A percentile compares a stretch with the other conserved stretches of the same genome.
Evolutionary conservation across 2,113 vertebrate species (phyloP).

Genomic region (Corythoichthys haematopterus): DNA sequence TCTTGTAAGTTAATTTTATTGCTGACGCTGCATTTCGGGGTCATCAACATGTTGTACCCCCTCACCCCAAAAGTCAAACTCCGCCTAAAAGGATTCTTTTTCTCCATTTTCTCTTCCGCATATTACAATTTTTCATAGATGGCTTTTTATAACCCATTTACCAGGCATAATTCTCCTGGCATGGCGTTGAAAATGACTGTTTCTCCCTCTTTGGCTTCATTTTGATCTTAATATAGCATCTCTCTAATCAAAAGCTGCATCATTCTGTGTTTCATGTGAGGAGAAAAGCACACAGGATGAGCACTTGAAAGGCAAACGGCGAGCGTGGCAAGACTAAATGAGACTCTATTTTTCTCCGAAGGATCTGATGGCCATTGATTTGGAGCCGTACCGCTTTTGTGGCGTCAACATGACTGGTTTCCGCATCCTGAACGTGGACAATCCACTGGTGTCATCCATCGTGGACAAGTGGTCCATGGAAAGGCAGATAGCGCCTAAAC

Average conservation of each 20-base stretch:
- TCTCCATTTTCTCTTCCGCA: too few species aligned
- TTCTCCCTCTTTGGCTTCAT: slow-evolving; percentile 21
- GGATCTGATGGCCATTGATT: slow-evolving; percentile 96
- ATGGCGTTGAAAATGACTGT: slow-evolving; percentile 27
- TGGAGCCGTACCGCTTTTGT: slow-evolving; percentile 96
- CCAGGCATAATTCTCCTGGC: slow-evolving; percentile 37
- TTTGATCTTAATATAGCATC: slow-evolving; percentile 41
- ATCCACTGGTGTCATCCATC: slow-evolving; percentile 88
- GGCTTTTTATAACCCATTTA: slow-evolving; percentile 38
- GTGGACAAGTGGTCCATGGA: slow-evolving; percentile 98
- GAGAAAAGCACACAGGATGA: slow-evolving; percentile 28
- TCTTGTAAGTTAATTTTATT: too few species aligned
- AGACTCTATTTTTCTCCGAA: slow-evolving; percentile 45
- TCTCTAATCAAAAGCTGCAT: slow-evolving; percentile 37
- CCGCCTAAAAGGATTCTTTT: too few species aligned
- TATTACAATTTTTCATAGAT: too few species aligned
- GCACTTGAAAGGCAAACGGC: slow-evolving; percentile 18
- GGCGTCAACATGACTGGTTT: slow-evolving; percentile 98
- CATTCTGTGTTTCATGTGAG: slow-evolving; percentile 37
- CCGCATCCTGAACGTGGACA: slow-evolving; percentile 95
- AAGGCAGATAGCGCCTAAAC: slow-evolving; percentile 81
- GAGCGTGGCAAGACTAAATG: slow-evolving; percentile 18
- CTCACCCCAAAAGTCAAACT: too few species aligned
- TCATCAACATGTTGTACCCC: too few species aligned
- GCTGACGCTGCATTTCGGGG: too few species aligned